Base-by-base conservation (phyloP, 1,140 invertebrate species). In the Drosophila pruinosa region DNA sequence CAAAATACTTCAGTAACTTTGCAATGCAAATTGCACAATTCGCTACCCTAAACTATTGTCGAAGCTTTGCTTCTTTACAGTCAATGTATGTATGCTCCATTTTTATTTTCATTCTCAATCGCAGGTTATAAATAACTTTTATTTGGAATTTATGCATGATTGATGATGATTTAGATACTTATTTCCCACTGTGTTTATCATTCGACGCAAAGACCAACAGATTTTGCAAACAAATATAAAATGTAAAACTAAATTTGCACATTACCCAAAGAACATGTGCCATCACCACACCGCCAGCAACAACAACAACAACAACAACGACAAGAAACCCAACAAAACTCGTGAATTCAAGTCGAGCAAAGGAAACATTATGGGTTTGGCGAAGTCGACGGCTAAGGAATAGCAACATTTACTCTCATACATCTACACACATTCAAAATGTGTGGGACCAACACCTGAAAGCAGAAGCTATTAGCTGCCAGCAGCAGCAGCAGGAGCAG, bases 231-330 rank as follows among this genome's bases (percentile, higher is more conserved):
- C 68, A 78, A 89, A 88, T 88, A 89, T 89, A 78, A 89, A 83
- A 89, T 88, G 83, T 83, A 88, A 89, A 89, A 88, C 75, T 74
- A 83, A 89, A 88, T 88, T 89, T 88, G 72, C 75, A 89, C 83
- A 81, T 88, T 89, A 73, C 72, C 47, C 45, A 5, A 24, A 45
- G 58, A 63, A 75, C 57, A 65, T 59, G 68, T 72, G 75, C 68
- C 56, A 58, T 43, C 50, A 50, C 64, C 70, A 68, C 48, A 56
- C 61, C 48, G 14, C 26, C 47, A 59, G 52, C 28, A 38, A 54
- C 41, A 41, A 26, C 36, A 39, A 21, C 14, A 54, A 45, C n/a
- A 31, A 14, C 47, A 53, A 31, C 50, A 43, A 48, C 63, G 28
- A 48, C 53, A 36, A 36, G 59, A 69, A 56, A 34, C 47, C 56